A percentile compares a stretch with the other conserved stretches of the same genome.
phyloP scores from a whole-genome alignment of 2,888 invertebrate species.

The Minunthozetes semirufus region DNA sequence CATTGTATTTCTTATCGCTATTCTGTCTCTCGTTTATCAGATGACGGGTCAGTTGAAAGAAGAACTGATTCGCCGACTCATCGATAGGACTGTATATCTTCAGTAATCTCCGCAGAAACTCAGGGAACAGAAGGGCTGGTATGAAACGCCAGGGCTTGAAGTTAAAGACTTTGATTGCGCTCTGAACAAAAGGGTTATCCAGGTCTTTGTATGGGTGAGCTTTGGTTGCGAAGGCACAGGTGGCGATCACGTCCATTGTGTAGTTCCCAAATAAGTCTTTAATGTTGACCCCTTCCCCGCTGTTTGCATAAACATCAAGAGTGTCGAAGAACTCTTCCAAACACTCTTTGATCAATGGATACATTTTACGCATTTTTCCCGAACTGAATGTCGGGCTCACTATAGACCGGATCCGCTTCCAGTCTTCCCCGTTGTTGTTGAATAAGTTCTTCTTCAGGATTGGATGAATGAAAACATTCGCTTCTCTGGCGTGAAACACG shows the following conservation, averaged over 20 bases:
- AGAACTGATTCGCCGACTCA: not conserved
- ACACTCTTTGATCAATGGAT: not conserved
- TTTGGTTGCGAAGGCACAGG: conserved; percentile 15
- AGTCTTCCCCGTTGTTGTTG: not conserved
- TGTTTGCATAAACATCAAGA: not conserved
- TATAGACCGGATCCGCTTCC: conserved; percentile 12
- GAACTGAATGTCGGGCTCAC: not conserved
- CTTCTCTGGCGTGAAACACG: not conserved
- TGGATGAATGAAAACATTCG: not conserved
- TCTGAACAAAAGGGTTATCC: not conserved
- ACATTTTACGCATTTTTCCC: conserved; percentile 20
- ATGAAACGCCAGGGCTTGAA: not conserved
- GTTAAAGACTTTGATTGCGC: not conserved
- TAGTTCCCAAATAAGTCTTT: not conserved
- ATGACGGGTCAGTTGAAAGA: not conserved
- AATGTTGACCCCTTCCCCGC: not conserved
- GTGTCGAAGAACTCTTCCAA: not conserved
- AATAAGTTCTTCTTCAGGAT: not conserved
- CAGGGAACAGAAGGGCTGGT: no score
- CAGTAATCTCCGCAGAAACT: no score
- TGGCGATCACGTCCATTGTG: conserved; percentile 26
- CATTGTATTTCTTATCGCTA: not conserved
- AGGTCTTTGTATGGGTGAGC: not conserved
- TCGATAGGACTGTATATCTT: not conserved
- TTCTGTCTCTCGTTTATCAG: not conserved